Evolutionary conservation across 2,797 vertebrate species (phyloP).

Genomic region (Schizopygopsis pylzovi): DNA sequence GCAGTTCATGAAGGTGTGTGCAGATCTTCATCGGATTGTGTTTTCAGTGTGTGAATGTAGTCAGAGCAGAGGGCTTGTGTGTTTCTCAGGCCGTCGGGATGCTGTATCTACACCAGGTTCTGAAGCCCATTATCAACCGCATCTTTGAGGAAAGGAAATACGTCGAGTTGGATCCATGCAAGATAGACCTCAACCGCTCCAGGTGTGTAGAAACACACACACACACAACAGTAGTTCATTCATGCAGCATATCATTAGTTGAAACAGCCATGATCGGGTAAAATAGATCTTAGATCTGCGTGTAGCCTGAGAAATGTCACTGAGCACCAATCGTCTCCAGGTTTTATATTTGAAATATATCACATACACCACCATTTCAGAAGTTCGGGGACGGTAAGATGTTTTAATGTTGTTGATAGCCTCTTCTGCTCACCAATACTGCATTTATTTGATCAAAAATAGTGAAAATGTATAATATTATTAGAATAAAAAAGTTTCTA

Average conservation of each 20-base stretch:
- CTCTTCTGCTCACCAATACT: not conserved
- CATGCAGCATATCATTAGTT: not conserved
- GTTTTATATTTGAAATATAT: not conserved
- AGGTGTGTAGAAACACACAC: constrained; percentile 71
- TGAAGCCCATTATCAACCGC: constrained; percentile 85
- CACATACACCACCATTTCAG: not conserved
- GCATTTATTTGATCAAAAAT: not conserved
- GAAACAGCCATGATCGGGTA: constrained; percentile 45
- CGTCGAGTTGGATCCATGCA: constrained; percentile 90
- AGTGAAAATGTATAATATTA: no score
- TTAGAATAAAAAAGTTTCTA: not conserved
- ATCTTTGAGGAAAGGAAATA: constrained; percentile 94
- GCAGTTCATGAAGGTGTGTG: constrained; percentile 92
- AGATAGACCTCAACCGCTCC: constrained; percentile 85
- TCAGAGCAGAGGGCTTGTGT: not conserved
- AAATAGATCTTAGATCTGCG: not conserved
- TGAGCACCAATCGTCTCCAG: not conserved
- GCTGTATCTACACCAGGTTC: constrained; percentile 89
- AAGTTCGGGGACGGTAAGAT: no score
- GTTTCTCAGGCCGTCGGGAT: constrained; percentile 86
- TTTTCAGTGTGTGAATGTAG: not conserved
- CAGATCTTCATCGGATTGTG: constrained; percentile 5
- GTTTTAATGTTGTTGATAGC: not conserved
- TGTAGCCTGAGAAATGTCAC: constrained; percentile 11
- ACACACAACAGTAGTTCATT: not conserved